Evolutionary conservation across 2,888 invertebrate species (phyloP).

Genomic region (Mimumesa dahlbomi): DNA sequence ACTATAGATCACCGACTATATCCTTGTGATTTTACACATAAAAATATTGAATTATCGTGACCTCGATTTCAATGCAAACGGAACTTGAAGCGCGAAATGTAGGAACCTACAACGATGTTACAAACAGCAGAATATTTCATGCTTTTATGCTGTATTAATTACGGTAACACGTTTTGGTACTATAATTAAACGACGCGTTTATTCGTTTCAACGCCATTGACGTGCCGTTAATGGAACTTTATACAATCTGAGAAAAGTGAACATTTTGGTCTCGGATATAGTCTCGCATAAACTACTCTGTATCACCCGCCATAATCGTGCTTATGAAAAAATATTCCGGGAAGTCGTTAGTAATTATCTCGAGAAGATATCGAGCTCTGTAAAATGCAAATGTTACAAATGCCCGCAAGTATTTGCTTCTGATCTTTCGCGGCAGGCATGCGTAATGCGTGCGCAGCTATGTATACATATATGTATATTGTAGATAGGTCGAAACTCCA

Average conservation of each 20-base stretch:
- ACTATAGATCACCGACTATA: slow-evolving; percentile 52
- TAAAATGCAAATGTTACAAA: slow-evolving; percentile 15
- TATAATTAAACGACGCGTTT: too few relatives aligned
- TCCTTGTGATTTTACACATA: background rate
- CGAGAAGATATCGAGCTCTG: background rate
- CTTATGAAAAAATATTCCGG: background rate
- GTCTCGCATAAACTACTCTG: too few relatives aligned
- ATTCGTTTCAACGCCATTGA: too few relatives aligned
- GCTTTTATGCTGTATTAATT: too few relatives aligned
- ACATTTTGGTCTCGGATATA: slow-evolving; percentile 18
- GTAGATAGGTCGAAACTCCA: slow-evolving; percentile 9
- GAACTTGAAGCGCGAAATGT: too few relatives aligned
- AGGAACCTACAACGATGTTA: too few relatives aligned
- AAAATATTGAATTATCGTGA: background rate
- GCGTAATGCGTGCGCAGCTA: background rate
- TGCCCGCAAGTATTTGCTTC: background rate
- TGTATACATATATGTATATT: too few relatives aligned
- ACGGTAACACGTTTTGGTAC: too few relatives aligned
- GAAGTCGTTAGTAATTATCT: background rate
- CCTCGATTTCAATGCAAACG: background rate
- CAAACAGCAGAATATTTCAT: too few relatives aligned
- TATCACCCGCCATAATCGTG: background rate
- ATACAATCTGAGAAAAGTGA: slow-evolving; percentile 19
- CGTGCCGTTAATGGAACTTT: too few relatives aligned
- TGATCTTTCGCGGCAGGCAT: background rate